Evolutionary conservation across 2,113 vertebrate genomes (phyloP), one percentile per base, ranked within the genome.

Genomic region (Thalassarche chlororhynchos): DNA sequence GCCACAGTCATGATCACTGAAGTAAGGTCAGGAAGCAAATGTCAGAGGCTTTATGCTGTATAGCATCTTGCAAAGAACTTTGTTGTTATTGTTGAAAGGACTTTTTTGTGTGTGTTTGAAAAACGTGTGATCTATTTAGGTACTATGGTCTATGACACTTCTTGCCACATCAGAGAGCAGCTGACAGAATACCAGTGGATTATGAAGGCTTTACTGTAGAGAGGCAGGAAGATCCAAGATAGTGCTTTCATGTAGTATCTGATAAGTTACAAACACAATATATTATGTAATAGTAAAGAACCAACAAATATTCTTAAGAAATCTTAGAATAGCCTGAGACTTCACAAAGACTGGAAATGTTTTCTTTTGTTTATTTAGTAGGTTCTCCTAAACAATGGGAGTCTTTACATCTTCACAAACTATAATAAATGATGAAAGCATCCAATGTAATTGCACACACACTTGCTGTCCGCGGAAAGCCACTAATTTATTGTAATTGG

Each of bases 91-190:
- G 31, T 28, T 40, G 25, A 77, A 84, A 61, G 10, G 20, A 64
- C 17, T 42, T 64, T 72, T 36, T 17, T 34, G 16, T 24, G 7
- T 55, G 17, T 47, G 10, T 65, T 87, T 83, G 17, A 79, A 86
- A 90, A 93, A 62, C 36, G 3, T 21, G 14, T 55, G 7, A 29
- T 69, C 24, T 69, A 10, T 76, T 87, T 85, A 77, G 32, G 14
- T 52, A 42, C 9, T 72, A 11, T 0, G 0, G 18, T 42, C 26
- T 74, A 23, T 12, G 5, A 19, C 6, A 18, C 8, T 81, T 70
- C 24, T 90, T 68, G 20, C 17, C 13, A 51, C 34, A 80, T 51
- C 14, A 61, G 23, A 81, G 26, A 81, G 34, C 14, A 44, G 10
- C 12, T 93, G 31, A 38, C 23, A 71, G 69, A 55, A 51, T 44